Conservation (phyloP, 2,797 vertebrate genomes). For the Acanthurus leucopareius region DNA sequence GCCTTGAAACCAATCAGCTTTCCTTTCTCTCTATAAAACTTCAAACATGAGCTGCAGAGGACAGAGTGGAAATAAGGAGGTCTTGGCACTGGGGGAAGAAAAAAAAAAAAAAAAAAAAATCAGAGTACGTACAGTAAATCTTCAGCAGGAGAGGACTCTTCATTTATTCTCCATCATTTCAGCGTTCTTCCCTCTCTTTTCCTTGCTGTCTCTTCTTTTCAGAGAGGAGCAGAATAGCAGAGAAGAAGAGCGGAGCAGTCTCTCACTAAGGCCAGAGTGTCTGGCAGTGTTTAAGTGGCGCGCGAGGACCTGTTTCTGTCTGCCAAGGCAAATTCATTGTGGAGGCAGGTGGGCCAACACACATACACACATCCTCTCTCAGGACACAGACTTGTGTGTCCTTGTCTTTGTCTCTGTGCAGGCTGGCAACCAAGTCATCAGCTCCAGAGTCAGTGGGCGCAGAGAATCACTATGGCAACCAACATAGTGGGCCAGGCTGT, state of each 20-base stretch:
- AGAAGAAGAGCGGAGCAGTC: conserved; percentile 63
- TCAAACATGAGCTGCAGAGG: conserved; percentile 64
- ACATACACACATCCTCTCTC: conserved; percentile 70
- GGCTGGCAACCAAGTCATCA: conserved; percentile 78
- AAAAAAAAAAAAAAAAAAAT: conserved; percentile 58
- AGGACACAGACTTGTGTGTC: conserved; percentile 83
- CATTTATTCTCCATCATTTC: conserved; percentile 59
- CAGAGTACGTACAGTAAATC: conserved; percentile 58
- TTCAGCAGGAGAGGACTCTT: conserved; percentile 66
- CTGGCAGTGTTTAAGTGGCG: conserved; percentile 81
- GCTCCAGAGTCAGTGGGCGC: conserved; percentile 77
- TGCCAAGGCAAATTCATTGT: conserved; percentile 82
- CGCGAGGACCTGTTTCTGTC: conserved; percentile 76
- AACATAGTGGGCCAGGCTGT: conserved; percentile 76
- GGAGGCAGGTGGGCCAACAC: conserved; percentile 79
- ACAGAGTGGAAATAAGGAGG: conserved; percentile 71
- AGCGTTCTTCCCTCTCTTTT: conserved; percentile 40
- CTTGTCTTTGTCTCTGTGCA: conserved; percentile 83
- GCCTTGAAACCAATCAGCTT: conserved; percentile 62
- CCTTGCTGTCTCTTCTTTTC: conserved; percentile 41
- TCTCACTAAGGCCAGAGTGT: conserved; percentile 74
- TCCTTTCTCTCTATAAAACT: conserved; percentile 52
- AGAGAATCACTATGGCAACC: conserved; percentile 80
- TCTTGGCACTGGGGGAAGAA: conserved; percentile 81
- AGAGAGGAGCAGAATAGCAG: conserved; percentile 45